These are phyloP conservation scores for Danaus chrysippus DNA, from an alignment of 2,888 invertebrate genomes.

Conservation along the genomic window DNA sequence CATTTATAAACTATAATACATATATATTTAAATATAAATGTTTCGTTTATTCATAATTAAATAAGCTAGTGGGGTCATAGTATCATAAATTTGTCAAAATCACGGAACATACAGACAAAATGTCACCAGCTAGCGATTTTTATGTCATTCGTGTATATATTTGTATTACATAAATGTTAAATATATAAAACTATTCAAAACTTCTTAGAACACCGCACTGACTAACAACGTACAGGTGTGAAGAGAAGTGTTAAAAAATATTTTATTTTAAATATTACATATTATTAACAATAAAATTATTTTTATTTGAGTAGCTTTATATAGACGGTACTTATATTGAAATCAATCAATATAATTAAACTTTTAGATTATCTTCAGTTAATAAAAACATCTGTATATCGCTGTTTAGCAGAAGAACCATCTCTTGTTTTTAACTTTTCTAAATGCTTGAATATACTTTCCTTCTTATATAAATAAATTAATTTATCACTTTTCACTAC, in stretches of 20 bases:
- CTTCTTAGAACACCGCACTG: constrained; percentile 61
- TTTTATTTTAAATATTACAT: no score
- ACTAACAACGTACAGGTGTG: constrained; percentile 29
- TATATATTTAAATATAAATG: no score
- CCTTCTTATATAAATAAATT: not conserved
- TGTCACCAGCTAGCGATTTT: constrained; percentile 45
- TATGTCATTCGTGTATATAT: constrained; percentile 58
- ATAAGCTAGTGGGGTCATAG: constrained; percentile 8
- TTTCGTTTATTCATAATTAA: not conserved
- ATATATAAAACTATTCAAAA: constrained; percentile 56
- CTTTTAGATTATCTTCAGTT: no score
- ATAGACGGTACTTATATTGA: no score
- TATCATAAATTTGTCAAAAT: constrained; percentile 26
- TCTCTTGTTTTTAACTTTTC: no score
- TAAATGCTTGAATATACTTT: no score
- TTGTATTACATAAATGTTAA: constrained; percentile 66
- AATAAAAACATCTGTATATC: no score
- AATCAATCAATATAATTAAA: no score
- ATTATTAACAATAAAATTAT: no score
- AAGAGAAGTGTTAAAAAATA: constrained; percentile 11
- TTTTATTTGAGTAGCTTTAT: no score
- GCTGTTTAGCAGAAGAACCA: no score
- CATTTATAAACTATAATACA: no score
- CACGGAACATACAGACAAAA: constrained; percentile 40
- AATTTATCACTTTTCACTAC: constrained; percentile 32